Conservation (phyloP, 2,113 vertebrate species). For the Pterocles gutturalis region DNA sequence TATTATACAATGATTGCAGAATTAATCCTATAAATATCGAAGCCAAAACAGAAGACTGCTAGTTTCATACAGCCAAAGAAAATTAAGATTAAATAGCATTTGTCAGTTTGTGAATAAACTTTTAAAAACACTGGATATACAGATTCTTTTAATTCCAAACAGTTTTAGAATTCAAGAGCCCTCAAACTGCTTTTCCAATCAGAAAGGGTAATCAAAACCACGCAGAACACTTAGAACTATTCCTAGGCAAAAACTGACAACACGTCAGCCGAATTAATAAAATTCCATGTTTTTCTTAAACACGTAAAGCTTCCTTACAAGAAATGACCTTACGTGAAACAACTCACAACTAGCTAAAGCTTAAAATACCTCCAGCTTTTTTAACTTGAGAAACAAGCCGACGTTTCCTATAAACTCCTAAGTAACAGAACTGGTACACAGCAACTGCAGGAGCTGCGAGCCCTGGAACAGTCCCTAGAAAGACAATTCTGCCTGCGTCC, state of each 20-base stretch:
- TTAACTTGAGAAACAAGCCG: neutral
- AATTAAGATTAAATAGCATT: slow-evolving; percentile 57
- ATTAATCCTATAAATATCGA: slow-evolving; percentile 55
- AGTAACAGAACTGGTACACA: neutral
- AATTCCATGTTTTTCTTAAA: slow-evolving; percentile 15
- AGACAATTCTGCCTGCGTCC: neutral
- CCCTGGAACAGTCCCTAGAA: neutral
- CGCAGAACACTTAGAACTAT: slow-evolving; percentile 32
- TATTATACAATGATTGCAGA: slow-evolving; percentile 15
- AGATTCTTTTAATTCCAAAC: slow-evolving; percentile 68
- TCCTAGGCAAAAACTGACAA: slow-evolving; percentile 58
- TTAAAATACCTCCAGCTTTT: neutral
- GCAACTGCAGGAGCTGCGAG: neutral
- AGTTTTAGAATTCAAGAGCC: slow-evolving; percentile 58
- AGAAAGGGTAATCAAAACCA: slow-evolving; percentile 62
- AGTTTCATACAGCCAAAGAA: slow-evolving; percentile 59
- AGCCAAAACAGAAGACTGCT: slow-evolving; percentile 71
- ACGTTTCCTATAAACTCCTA: neutral
- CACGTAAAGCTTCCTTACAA: slow-evolving; percentile 40
- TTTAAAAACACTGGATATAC: slow-evolving; percentile 44
- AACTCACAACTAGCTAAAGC: neutral
- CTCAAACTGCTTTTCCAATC: slow-evolving; percentile 71
- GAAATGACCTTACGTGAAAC: neutral
- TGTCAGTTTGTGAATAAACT: slow-evolving; percentile 52
- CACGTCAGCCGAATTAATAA: slow-evolving; percentile 25